A percentile compares a stretch with the other conserved stretches of the same genome.
These are phyloP conservation scores for Xylota sylvarum DNA, from an alignment of 2,888 invertebrate genomes.

Conservation along the genomic window DNA sequence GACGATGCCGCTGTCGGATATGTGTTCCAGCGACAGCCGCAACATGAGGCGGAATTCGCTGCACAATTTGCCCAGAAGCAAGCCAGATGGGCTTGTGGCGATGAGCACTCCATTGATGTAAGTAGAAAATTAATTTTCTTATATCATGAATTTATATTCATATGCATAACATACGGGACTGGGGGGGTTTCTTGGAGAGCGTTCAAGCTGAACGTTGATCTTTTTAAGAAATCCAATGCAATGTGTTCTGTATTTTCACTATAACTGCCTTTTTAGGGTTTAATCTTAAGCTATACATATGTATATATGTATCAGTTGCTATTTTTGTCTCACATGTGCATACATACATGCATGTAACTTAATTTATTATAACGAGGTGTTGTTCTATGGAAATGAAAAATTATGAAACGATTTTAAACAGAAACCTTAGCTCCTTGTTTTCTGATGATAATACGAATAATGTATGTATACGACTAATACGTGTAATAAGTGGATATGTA, in stretches of 20 bases:
- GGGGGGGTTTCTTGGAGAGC: not conserved
- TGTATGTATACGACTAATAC: no score
- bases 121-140: slow-evolving; percentile 82
- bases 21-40: slow-evolving; percentile 92
- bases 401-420: no score
- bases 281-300: not conserved
- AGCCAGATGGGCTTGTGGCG: slow-evolving; percentile 93
- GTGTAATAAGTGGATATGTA: no score
- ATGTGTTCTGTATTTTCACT: not conserved
- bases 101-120: slow-evolving; percentile 95
- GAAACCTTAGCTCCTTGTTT: no score
- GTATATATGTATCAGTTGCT: no score
- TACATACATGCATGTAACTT: no score
- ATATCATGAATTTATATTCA: slow-evolving; percentile 5
- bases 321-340: no score
- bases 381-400: no score
- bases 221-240: not conserved
- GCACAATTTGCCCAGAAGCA: slow-evolving; percentile 90
- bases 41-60: slow-evolving; percentile 91
- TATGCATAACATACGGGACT: not conserved
- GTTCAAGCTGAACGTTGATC: not conserved
- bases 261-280: not conserved
- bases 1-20: slow-evolving; percentile 97
- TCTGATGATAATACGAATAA: no score
- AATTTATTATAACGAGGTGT: no score